Percentiles rank a stretch among this genome's conserved stretches.
Evolutionary conservation across 2,113 vertebrate genomes (phyloP).

Genomic region (Equus quagga): DNA sequence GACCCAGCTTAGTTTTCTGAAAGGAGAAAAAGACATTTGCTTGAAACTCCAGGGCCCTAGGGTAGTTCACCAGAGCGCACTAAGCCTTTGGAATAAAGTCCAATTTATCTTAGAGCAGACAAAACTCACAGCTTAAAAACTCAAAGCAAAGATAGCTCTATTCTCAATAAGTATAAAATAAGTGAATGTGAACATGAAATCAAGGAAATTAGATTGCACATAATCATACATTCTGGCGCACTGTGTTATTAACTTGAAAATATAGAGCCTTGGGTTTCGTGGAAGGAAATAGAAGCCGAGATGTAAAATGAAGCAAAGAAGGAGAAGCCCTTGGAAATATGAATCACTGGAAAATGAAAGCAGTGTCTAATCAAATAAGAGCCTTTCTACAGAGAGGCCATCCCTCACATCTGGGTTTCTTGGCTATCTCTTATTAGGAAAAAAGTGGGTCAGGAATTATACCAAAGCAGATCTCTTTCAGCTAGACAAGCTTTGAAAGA

Average conservation of each 20-base stretch:
- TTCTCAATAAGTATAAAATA: slow-evolving; percentile 46
- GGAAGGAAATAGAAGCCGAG: slow-evolving; percentile 48
- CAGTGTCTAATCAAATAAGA: slow-evolving; percentile 65
- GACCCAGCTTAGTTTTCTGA: slow-evolving; percentile 65
- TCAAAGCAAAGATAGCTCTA: slow-evolving; percentile 54
- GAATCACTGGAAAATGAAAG: slow-evolving; percentile 73
- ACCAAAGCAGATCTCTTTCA: slow-evolving; percentile 38
- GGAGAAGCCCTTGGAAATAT: slow-evolving; percentile 64
- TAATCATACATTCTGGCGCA: slow-evolving; percentile 62
- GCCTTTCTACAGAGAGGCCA: slow-evolving; percentile 60
- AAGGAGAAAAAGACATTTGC: slow-evolving; percentile 77
- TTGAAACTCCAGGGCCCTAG: slow-evolving; percentile 59
- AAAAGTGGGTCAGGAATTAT: slow-evolving; percentile 45
- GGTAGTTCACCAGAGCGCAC: slow-evolving; percentile 67
- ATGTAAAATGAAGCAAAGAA: slow-evolving; percentile 64
- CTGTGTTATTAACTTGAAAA: slow-evolving; percentile 68
- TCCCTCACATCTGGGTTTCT: slow-evolving; percentile 53
- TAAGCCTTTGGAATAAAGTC: slow-evolving; percentile 71
- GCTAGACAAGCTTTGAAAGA: slow-evolving; percentile 41
- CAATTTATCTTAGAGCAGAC: slow-evolving; percentile 78
- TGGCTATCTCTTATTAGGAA: slow-evolving; percentile 47
- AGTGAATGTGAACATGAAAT: slow-evolving; percentile 63
- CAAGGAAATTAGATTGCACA: slow-evolving; percentile 71
- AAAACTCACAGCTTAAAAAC: slow-evolving; percentile 68
- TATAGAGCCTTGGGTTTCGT: slow-evolving; percentile 54